These are phyloP conservation scores for Alosa alosa DNA, from an alignment of 2,113 vertebrate genomes.

Conservation along the genomic window DNA sequence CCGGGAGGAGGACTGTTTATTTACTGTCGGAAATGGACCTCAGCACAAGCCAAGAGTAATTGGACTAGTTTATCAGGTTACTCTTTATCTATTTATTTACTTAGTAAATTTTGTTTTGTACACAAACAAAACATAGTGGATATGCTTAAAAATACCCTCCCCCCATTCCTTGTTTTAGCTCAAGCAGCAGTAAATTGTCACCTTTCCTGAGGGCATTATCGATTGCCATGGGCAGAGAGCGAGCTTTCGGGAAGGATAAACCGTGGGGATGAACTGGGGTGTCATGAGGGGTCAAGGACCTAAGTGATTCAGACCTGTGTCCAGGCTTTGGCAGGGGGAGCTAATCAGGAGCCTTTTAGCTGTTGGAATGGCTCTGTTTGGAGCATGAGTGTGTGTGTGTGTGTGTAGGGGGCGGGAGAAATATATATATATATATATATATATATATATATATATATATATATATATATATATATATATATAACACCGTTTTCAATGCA, in stretches of 20 bases:
- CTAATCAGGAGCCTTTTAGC: too few relatives aligned
- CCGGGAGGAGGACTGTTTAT: constrained; percentile 23
- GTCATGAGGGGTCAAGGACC: background rate
- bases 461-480: background rate
- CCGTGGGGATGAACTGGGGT: background rate
- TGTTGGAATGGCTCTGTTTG: too few relatives aligned
- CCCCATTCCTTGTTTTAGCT: constrained; percentile 3
- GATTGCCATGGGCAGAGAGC: background rate
- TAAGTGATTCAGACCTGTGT: too few relatives aligned
- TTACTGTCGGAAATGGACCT: constrained; percentile 33
- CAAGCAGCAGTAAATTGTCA: constrained; percentile 23
- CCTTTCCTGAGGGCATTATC: constrained; percentile 15
- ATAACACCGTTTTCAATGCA: background rate
- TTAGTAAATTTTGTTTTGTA: background rate
- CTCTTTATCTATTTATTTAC: background rate
- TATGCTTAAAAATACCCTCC: background rate
- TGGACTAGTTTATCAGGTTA: constrained; percentile 49
- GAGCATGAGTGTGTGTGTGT: background rate
- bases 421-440: background rate
- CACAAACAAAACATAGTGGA: background rate
- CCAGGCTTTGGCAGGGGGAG: background rate
- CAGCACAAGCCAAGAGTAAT: constrained; percentile 25
- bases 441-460: background rate
- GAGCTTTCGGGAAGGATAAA: background rate
- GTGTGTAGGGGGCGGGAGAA: too few relatives aligned